Evolutionary conservation across 23 tunicate genomes (phyloP), one percentile per base, ranked within the genome.

Genomic region (Aplidium turbinatum): DNA sequence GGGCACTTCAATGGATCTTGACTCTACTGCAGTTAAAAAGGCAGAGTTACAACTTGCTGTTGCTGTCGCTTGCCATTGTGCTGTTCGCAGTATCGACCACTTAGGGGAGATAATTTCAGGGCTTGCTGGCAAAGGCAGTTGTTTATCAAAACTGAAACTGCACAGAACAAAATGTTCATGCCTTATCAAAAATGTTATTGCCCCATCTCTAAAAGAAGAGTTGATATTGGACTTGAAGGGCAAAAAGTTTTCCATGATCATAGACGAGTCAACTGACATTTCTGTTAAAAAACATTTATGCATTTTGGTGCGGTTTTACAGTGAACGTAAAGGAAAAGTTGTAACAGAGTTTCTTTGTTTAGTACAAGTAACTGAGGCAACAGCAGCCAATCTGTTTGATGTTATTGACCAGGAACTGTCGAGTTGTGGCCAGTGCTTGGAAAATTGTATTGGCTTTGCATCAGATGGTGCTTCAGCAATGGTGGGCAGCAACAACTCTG

Each of bases 401-500:
- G 23, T 61, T 13, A 76, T 76, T 22, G 18, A 60, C 7, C 39
- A 76, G 2, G 57, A 76, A 31, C 38, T 38, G 6, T 9, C 31
- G 40, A 61, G 34, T 19, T 38, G 57, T 76, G 38, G 58, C 16
- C 81, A 60, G 27, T 13, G 5, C 16, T 31, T 73, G 18, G 1
- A 27, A 30, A 73, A 54, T 73, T 73, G 78, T 24, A 11, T 73
- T 9, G 63, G 63, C 5, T 73, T 73, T 73, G 57, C 81, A 35
- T 76, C 57, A 25, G 75, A 40, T 65, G 75, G 83, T 31, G 75
- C 83, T 23, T 65, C 75, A 19, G 25, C 4, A 32, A 51, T 66
- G 75, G 64, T 78, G 32, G 83, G 83, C 4, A 65, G 61, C 75
- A 51, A 66, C 75, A 65, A 78, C 51, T 78, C 75, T 31, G 83